A percentile compares a stretch with the other conserved stretches of the same genome.
Evolutionary conservation across 2,888 invertebrate genomes (phyloP).

Genomic region (Tubulanus polymorphus): DNA sequence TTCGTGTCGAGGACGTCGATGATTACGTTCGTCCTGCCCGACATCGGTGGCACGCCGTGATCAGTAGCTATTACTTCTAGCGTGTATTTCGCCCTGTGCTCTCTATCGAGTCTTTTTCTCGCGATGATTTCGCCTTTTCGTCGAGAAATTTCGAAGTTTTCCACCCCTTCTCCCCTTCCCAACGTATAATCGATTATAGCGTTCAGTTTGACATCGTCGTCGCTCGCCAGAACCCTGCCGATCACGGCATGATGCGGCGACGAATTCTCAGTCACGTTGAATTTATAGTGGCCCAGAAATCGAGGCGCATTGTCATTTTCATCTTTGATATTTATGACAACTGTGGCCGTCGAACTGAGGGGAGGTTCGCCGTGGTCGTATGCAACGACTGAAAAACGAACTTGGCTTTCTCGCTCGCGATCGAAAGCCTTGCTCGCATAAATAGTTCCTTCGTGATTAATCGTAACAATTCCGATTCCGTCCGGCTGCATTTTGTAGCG

Average conservation of each 20-base stretch:
- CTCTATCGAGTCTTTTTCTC: slow-evolving; percentile 29
- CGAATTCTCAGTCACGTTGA: slow-evolving; percentile 3
- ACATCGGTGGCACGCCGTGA: slow-evolving; percentile 24
- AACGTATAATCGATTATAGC: slow-evolving; percentile 6
- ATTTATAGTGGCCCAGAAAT: neutral
- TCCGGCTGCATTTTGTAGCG: neutral
- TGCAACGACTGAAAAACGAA: slow-evolving; percentile 1
- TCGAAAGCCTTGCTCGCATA: slow-evolving; percentile 3
- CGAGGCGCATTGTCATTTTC: slow-evolving; percentile 3
- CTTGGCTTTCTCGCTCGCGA: neutral
- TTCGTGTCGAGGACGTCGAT: slow-evolving; percentile 30
- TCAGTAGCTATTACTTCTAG: slow-evolving; percentile 29
- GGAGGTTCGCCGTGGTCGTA: slow-evolving; percentile 2
- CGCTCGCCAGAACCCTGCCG: slow-evolving; percentile 7
- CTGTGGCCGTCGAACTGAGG: neutral
- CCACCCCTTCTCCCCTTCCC: neutral
- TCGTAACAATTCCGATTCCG: neutral
- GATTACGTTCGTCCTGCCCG: slow-evolving; percentile 25
- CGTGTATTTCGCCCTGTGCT: slow-evolving; percentile 25
- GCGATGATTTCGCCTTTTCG: slow-evolving; percentile 21
- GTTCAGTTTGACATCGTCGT: slow-evolving; percentile 9
- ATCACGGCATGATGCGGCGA: neutral
- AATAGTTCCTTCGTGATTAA: slow-evolving; percentile 1
- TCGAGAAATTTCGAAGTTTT: neutral
- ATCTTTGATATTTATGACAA: slow-evolving; percentile 1